Evolutionary conservation across 2,797 vertebrate genomes (phyloP), one percentile per base, ranked within the genome.

Genomic region (Paguma larvata): DNA sequence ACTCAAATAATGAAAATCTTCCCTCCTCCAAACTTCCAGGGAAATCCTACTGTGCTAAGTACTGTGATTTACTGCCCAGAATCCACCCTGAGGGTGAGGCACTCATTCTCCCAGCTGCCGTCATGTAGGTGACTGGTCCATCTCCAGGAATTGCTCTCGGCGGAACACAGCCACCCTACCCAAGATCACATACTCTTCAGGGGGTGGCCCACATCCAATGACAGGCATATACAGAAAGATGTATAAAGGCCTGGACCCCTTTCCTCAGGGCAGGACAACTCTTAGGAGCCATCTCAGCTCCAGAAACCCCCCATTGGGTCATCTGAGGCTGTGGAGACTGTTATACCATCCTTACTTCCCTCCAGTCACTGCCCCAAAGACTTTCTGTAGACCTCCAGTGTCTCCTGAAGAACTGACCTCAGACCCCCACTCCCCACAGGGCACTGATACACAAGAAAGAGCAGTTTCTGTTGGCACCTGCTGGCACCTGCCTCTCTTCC

Each of bases 331-430:
- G 15, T 32, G 16, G 23, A 14, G 25, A 53, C 67, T 53, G 15
- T 65, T 11, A 16, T 38, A 30, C 21, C 25, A 62, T 75, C 51
- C 75, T 68, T 53, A 34, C 27, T n/a, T 14, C 46, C 30, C 41
- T 6, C 48, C 6, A 56, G 23, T 77, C 78, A 72, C 23, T 46
- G 30, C 51, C 15, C 68, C 27, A 3, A 23, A n/a, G 79, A 48
- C 56, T 78, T 56, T 38, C 51, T 44, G 59, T 38, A 77, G 63
- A 13, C 59, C 85, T 72, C 7, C 4, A 3, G 38, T 83, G 34
- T 70, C 27, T 83, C 30, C 53, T 90, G 77, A 72, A 90, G 38
- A 95, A 21, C 53, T 65, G 59, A 78, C 53, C 14, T 51, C 19
- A 89, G 92, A 62, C 13, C 38, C 38, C 38, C 38, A 38, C 38